A percentile compares a stretch with the other conserved stretches of the same genome.
These are phyloP conservation scores for Odontocerum albicorne DNA, from an alignment of 2,888 invertebrate species.

Conservation along the genomic window DNA sequence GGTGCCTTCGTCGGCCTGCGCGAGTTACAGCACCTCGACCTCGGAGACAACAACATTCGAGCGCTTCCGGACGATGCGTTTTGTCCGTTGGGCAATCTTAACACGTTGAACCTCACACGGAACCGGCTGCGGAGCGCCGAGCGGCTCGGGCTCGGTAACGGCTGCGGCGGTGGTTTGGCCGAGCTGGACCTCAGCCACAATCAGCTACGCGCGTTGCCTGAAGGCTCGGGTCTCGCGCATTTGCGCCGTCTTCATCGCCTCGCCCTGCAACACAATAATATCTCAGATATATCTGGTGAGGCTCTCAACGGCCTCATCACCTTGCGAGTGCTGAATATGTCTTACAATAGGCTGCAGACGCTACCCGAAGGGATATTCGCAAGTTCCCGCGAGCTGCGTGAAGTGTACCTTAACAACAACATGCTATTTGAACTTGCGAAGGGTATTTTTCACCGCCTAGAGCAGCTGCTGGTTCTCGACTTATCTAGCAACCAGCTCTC, in stretches of 20 bases:
- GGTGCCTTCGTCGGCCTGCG: conserved; percentile 75
- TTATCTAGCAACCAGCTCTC: conserved; percentile 83
- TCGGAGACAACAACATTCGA: conserved; percentile 82
- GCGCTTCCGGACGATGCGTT: conserved; percentile 77
- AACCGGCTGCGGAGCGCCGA: conserved; percentile 81
- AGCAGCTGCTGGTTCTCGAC: conserved; percentile 82
- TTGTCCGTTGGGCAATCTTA: conserved; percentile 77
- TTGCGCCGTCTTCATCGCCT: conserved; percentile 78
- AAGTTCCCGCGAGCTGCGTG: conserved; percentile 77
- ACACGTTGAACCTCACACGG: conserved; percentile 80
- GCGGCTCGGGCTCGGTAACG: conserved; percentile 68
- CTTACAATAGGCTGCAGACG: conserved; percentile 79
- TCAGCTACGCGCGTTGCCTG: conserved; percentile 70
- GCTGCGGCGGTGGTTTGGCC: conserved; percentile 68
- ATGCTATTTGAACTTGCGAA: conserved; percentile 79
- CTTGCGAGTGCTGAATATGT: conserved; percentile 80
- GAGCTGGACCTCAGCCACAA: conserved; percentile 81
- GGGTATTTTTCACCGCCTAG: conserved; percentile 80
- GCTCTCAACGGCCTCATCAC: conserved; percentile 78
- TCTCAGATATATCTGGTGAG: conserved; percentile 76
- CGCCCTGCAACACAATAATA: conserved; percentile 80
- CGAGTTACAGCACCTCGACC: conserved; percentile 77
- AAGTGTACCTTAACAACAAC: conserved; percentile 84
- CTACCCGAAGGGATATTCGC: conserved; percentile 82
- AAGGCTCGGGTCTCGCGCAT: conserved; percentile 74